A percentile compares a stretch with the other conserved stretches of the same genome.
phyloP scores from a whole-genome alignment of 2,113 vertebrate species.

The Dryoscopus gambensis region DNA sequence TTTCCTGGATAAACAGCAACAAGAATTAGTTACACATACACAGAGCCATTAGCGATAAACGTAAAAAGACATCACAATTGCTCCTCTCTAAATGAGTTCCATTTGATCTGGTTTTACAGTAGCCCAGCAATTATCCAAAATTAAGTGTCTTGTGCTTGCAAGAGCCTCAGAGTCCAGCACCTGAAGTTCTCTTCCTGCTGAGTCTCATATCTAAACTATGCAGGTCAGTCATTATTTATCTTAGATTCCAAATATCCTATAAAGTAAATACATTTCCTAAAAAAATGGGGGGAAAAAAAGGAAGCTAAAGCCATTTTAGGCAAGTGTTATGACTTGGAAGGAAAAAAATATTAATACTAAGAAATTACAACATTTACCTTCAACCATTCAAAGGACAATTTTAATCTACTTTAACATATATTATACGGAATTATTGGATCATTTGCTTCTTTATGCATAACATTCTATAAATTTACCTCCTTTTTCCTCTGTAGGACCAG shows the following conservation, averaged over 20 bases:
- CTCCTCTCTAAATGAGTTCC: neutral
- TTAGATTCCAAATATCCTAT: neutral
- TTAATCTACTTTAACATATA: neutral
- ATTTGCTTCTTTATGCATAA: neutral
- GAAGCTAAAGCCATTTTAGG: neutral
- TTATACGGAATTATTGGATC: neutral
- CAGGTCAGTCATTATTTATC: neutral
- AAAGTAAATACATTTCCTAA: neutral
- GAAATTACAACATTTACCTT: neutral
- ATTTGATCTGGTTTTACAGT: neutral
- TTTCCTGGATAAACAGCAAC: neutral
- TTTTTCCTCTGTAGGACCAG: conserved; percentile 59
- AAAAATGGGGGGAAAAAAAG: fast-evolving
- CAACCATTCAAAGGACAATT: neutral
- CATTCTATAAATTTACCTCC: conserved; percentile 67
- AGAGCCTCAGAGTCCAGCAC: neutral
- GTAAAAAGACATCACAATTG: neutral
- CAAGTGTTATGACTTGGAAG: neutral
- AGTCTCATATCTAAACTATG: neutral
- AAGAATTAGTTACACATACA: neutral
- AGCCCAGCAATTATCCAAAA: neutral
- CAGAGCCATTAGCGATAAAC: neutral
- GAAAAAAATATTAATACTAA: neutral
- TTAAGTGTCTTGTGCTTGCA: neutral
- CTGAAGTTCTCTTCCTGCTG: neutral